Evolutionary conservation across 2,113 vertebrate genomes (phyloP), one percentile per base, ranked within the genome.

Genomic region (Petromus typicus): DNA sequence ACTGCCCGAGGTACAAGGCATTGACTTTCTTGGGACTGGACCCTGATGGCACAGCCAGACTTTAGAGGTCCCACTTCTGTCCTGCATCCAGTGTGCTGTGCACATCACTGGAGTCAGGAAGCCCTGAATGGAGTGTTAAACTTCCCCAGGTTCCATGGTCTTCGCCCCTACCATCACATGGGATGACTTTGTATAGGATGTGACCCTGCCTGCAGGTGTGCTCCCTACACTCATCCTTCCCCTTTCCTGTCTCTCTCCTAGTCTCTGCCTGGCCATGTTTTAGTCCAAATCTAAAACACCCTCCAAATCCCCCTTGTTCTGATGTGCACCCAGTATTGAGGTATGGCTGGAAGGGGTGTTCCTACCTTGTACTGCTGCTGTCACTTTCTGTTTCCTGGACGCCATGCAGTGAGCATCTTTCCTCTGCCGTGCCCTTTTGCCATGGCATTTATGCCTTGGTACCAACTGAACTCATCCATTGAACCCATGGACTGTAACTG

Each of bases 31-130:
- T 17, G 22, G 32, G 43, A 16, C 56, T 3, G 16, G 57, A 51
- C 11, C 61, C 14, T 4, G 0, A 0, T 67, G 56, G 32, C 59
- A 51, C 4, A 64, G 76, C 27, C 34, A 20, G 12, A 2, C 0
- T 48, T 83, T 40, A 30, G 20, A 84, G 34, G 23, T 78, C 2
- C 3, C 1, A 16, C 40, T 54, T 61, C 3, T 89, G 27, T 57
- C 34, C 61, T 34, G 14, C 64, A 17, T 63, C 54, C 17, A 18
- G 37, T 18, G 25, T 1, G 3, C 30, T 34, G 11, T 73, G 34
- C 25, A 25, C 64, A 59, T 45, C 71, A 54, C 17, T 69, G 43
- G 51, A 32, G n/a, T 71, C 32, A 11, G 56, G 81, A 88, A 79
- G 8, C 37, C 8, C 48, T 30, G 25, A 54, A 20, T 45, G 48